These are phyloP conservation scores for Theonella swinhoei DNA, from an alignment of 37 sponge, comb jelly and placozoan genomes.

Conservation along the genomic window DNA sequence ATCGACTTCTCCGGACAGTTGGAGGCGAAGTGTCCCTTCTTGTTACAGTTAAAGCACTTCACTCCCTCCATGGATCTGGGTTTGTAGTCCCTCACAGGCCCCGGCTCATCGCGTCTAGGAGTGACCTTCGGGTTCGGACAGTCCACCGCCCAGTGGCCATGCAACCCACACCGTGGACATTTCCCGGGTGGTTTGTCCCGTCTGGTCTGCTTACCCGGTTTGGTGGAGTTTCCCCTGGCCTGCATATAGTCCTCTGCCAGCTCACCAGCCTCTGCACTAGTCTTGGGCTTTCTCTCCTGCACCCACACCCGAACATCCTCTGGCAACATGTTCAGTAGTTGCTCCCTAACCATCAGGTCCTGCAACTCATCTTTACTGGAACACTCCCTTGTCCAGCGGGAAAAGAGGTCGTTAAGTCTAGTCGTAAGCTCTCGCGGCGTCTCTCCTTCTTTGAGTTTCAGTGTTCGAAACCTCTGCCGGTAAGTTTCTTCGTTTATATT, in stretches of 20 bases:
- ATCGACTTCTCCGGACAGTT: too few relatives aligned
- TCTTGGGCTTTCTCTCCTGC: conserved; percentile 28
- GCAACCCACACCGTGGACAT: neutral
- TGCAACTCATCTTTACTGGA: neutral
- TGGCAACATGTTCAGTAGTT: conserved; percentile 39
- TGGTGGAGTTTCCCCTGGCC: too few relatives aligned
- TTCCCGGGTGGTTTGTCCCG: neutral
- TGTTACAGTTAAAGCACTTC: neutral
- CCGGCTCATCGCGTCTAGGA: neutral
- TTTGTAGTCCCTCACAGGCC: too few relatives aligned
- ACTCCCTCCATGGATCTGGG: too few relatives aligned
- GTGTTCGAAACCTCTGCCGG: too few relatives aligned
- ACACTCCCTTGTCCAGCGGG: conserved; percentile 28
- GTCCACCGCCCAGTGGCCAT: neutral
- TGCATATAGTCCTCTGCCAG: conserved; percentile 42
- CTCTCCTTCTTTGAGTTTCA: neutral
- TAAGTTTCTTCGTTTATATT: conserved; percentile 27
- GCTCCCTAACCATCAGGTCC: conserved; percentile 33
- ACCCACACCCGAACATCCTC: conserved; percentile 31
- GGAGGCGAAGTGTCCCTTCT: neutral
- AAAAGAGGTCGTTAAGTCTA: conserved; percentile 6
- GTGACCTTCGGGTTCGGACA: neutral
- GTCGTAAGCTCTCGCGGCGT: conserved; percentile 26
- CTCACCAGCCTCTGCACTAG: conserved; percentile 21
- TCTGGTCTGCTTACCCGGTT: too few relatives aligned